Evolutionary conservation across 2,113 vertebrate species (phyloP).

Genomic region (Osmerus mordax): DNA sequence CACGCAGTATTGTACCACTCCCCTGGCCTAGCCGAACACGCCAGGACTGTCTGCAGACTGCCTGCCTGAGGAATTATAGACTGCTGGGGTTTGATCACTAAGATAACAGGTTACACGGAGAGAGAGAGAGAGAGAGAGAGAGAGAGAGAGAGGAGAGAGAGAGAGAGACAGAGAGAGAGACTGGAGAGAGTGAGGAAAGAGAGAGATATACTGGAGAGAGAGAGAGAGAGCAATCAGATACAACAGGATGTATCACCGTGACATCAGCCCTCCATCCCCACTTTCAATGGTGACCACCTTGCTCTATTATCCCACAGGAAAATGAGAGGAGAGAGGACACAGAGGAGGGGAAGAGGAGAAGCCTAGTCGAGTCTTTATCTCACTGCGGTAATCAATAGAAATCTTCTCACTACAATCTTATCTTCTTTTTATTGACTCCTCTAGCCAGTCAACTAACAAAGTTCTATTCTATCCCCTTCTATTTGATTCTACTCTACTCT

Average conservation of each 20-base stretch:
- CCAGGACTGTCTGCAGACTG: background rate
- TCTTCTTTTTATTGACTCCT: background rate
- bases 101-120: slow-evolving; percentile 32
- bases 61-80: slow-evolving; percentile 37
- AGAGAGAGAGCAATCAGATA: background rate
- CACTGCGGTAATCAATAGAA: background rate
- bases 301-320: slow-evolving; percentile 39
- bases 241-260: background rate
- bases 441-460: background rate
- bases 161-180: background rate
- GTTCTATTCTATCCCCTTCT: background rate
- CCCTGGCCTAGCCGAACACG: too few relatives aligned
- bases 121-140: background rate
- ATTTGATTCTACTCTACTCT: slow-evolving; percentile 18
- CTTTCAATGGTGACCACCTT: slow-evolving; percentile 15
- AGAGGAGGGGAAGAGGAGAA: background rate
- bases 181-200: too few relatives aligned
- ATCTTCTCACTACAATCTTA: background rate
- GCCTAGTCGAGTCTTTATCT: slow-evolving; percentile 21
- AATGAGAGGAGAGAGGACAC: slow-evolving; percentile 18
- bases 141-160: background rate
- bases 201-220: background rate
- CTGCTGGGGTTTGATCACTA: slow-evolving; percentile 43
- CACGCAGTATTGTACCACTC: too few relatives aligned
- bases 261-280: background rate